Percentiles rank a stretch among this genome's conserved stretches.
Evolutionary conservation across 2,888 invertebrate genomes (phyloP).

Genomic region (Arctia plantaginis): DNA sequence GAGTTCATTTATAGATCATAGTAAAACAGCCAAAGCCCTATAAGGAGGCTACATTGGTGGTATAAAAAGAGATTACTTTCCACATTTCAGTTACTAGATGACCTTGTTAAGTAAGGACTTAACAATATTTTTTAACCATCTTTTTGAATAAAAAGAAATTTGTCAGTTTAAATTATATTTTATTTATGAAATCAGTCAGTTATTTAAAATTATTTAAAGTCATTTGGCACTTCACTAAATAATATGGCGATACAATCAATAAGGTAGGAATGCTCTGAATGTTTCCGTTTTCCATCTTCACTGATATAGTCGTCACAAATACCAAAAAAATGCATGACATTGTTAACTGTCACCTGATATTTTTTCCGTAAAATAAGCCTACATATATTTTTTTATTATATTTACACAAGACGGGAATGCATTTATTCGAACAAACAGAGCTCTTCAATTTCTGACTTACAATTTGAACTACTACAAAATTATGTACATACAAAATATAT

Average conservation of each 20-base stretch:
- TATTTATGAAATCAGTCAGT: constrained; percentile 77
- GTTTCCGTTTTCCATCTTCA: constrained; percentile 24
- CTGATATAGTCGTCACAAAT: constrained; percentile 34
- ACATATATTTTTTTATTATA: constrained; percentile 33
- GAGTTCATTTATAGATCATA: background rate
- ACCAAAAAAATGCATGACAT: constrained; percentile 17
- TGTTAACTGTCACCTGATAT: constrained; percentile 46
- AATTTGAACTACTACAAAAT: constrained; percentile 45
- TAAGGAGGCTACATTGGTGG: background rate
- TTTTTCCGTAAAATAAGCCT: constrained; percentile 46
- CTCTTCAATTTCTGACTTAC: constrained; percentile 37
- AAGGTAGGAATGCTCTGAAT: constrained; percentile 57
- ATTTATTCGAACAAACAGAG: constrained; percentile 42
- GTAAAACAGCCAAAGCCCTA: background rate
- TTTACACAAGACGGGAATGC: constrained; percentile 32
- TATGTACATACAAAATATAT: constrained; percentile 44
- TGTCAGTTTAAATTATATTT: constrained; percentile 60
- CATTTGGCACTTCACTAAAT: constrained; percentile 85
- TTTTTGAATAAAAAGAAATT: constrained; percentile 22
- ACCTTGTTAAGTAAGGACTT: background rate
- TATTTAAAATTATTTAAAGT: constrained; percentile 79
- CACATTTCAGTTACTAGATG: background rate
- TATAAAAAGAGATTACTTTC: background rate
- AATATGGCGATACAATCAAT: constrained; percentile 75
- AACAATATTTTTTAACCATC: background rate